Evolutionary conservation across 2,888 invertebrate genomes (phyloP).

Genomic region (Trisateles emortualis): DNA sequence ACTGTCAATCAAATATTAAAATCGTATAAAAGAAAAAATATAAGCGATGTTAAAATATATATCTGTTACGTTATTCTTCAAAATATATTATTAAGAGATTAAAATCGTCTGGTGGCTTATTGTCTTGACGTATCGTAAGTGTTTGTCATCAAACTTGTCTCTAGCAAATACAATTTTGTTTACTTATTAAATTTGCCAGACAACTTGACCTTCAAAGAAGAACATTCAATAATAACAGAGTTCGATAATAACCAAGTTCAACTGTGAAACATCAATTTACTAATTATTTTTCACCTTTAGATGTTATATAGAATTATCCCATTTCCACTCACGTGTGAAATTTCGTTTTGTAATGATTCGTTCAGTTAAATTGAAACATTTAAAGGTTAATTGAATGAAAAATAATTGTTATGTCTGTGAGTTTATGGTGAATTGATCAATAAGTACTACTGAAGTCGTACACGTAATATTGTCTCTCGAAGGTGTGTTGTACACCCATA

Average conservation of each 20-base stretch:
- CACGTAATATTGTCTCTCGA: neutral
- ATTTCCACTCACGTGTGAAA: slow-evolving; percentile 27
- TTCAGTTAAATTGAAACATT: slow-evolving; percentile 26
- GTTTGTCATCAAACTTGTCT: slow-evolving; percentile 19
- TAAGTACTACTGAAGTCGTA: neutral
- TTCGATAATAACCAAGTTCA: slow-evolving; percentile 27
- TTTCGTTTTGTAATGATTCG: slow-evolving; percentile 14
- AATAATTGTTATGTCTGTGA: slow-evolving; percentile 12
- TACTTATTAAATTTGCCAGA: slow-evolving; percentile 33
- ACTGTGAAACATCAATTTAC: slow-evolving; percentile 19
- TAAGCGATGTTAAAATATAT: too few species aligned
- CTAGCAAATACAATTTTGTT: slow-evolving; percentile 3
- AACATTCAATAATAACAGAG: slow-evolving; percentile 32
- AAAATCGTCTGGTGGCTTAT: slow-evolving; percentile 8
- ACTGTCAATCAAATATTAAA: too few species aligned
- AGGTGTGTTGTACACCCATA: slow-evolving; percentile 2
- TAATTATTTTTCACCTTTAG: slow-evolving; percentile 41
- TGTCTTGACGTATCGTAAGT: neutral
- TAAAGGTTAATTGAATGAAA: slow-evolving; percentile 23
- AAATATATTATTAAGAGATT: neutral
- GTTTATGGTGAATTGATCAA: neutral
- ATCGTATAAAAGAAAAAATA: too few species aligned
- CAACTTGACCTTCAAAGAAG: slow-evolving; percentile 31
- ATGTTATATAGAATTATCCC: slow-evolving; percentile 19
- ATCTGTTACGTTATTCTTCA: neutral